Evolutionary conservation across 2,888 invertebrate genomes (phyloP).

Genomic region (Rutpela maculata): DNA sequence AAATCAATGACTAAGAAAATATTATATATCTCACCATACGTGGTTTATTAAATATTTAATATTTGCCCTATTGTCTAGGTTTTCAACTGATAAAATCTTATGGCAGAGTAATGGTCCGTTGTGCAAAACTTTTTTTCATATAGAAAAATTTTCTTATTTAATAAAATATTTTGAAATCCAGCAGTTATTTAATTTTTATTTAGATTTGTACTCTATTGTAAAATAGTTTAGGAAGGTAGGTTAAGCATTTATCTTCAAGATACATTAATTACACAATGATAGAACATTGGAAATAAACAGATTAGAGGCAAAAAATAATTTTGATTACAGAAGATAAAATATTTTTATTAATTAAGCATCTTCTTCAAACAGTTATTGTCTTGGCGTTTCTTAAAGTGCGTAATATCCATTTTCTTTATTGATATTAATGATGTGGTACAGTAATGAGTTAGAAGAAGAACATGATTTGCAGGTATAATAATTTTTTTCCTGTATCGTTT

Average conservation of each 20-base stretch:
- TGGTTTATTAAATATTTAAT: too few species aligned
- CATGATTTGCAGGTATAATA: conserved; percentile 3
- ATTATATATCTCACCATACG: too few species aligned
- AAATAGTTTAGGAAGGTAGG: not conserved
- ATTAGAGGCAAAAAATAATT: conserved; percentile 20
- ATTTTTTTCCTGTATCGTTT: not conserved
- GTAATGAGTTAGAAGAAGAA: not conserved
- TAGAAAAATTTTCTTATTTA: too few species aligned
- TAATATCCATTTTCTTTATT: not conserved
- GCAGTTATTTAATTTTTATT: too few species aligned
- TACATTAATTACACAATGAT: conserved; percentile 3
- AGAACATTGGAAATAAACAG: conserved; percentile 11
- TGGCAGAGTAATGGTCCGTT: too few species aligned
- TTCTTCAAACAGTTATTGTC: conserved; percentile 13
- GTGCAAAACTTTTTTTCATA: too few species aligned
- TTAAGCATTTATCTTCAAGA: not conserved
- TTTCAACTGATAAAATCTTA: too few species aligned
- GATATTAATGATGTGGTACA: not conserved
- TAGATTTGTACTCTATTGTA: not conserved
- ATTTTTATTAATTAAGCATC: conserved; percentile 11
- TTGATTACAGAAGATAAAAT: conserved; percentile 18
- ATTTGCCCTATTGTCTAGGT: too few species aligned
- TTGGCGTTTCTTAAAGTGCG: not conserved
- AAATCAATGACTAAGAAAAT: too few species aligned
- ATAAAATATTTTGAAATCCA: too few species aligned